Evolutionary conservation across 2,113 vertebrate species (phyloP), one percentile per base, ranked within the genome.

Genomic region (Noturus placidus): DNA sequence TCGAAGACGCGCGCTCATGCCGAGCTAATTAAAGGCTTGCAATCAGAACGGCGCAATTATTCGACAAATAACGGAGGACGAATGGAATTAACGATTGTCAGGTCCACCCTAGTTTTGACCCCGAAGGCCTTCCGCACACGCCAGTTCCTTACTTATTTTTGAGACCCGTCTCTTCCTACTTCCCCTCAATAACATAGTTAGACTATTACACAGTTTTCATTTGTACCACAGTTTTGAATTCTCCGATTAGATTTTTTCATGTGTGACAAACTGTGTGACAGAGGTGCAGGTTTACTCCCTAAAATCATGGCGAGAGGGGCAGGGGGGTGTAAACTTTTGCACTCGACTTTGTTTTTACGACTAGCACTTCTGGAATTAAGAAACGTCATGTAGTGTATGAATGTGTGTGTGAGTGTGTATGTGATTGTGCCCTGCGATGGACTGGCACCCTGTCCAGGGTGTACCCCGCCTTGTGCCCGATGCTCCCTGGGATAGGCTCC

Each of bases 31-130:
- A 63, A 74, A n/a, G 59, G 57, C 33, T 86, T 79, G 38, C 25
- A 79, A 67, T 79, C 52, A 86, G 14, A 87, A 57, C 14, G 10
- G 52, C n/a, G 50, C 63, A 70, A 87, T 81, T 87, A 81, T 38
- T 70, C 63, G 42, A 42, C 52, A 70, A 38, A 38, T 81, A 81
- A 81, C 30, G 33, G 30, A 70, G 33, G 54, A 81, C 57, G 63
- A 69, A 67, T 35, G 33, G 5, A 42, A 82, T 33, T 8, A 82
- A 4, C 35, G 17, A 82, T 42, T 27, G 56, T 82, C 56, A 25
- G 13, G 10, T 27, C 57, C 22, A 82, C 33, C 33, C 33, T 61
- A 38, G 11, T 38, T 61, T 38, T 61, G 33, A 61, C 79, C 33
- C 79, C 54, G 33, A 19, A 20, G 52, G 30, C 77, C 17, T 33